These are phyloP conservation scores for Plotosus lineatus DNA, from an alignment of 2,113 vertebrate species.

Conservation along the genomic window DNA sequence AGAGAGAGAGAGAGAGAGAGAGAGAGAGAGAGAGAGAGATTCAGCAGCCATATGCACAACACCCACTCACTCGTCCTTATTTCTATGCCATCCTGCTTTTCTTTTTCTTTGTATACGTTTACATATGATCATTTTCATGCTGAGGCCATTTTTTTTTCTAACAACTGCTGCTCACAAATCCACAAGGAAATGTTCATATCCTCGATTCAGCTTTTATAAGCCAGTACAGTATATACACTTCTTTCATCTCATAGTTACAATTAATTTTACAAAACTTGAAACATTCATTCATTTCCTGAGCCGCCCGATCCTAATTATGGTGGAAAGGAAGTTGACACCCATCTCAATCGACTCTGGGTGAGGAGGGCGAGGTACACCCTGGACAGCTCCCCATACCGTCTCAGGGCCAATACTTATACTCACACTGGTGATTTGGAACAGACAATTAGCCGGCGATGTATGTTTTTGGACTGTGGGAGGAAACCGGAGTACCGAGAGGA, in stretches of 20 bases:
- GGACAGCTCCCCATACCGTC: too few relatives aligned
- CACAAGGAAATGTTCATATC: neutral
- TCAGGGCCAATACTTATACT: too few relatives aligned
- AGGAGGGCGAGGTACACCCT: too few relatives aligned
- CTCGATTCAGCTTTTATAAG: neutral
- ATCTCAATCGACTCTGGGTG: too few relatives aligned
- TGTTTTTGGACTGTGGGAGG: too few relatives aligned
- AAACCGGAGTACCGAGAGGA: too few relatives aligned
- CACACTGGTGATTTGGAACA: too few relatives aligned
- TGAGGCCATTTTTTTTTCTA: neutral
- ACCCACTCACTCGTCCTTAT: conserved; percentile 8
- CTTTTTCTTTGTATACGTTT: neutral
- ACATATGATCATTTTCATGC: neutral
- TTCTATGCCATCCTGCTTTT: neutral
- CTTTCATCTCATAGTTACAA: neutral
- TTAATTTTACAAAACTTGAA: neutral
- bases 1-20: neutral
- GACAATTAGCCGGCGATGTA: too few relatives aligned
- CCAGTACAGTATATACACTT: neutral
- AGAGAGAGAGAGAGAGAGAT: neutral
- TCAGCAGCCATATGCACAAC: conserved; percentile 23
- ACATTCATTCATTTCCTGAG: too few relatives aligned
- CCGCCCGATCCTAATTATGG: too few relatives aligned
- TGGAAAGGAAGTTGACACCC: too few relatives aligned
- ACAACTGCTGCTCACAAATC: neutral